Conservation (phyloP, 2,113 vertebrate species). For the Dipodomys spectabilis region DNA sequence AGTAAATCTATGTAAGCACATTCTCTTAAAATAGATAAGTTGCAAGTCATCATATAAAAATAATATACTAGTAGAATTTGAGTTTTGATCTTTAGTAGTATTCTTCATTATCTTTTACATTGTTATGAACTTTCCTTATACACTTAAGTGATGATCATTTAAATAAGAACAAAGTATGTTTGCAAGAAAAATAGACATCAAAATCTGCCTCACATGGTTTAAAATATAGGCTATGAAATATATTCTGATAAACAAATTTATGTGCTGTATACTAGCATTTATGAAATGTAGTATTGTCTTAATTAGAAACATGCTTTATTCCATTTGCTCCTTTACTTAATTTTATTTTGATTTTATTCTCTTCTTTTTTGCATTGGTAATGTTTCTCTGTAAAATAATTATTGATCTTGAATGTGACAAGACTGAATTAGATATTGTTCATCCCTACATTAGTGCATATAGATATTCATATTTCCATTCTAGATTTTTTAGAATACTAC, state of each 20-base stretch:
- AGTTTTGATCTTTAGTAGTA: neutral
- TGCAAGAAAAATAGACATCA: neutral
- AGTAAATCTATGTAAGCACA: neutral
- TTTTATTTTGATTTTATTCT: neutral
- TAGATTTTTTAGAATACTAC: neutral
- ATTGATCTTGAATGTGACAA: neutral
- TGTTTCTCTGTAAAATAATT: neutral
- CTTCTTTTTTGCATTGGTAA: neutral
- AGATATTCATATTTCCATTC: neutral
- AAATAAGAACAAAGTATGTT: neutral
- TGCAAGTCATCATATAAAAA: neutral
- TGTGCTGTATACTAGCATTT: neutral
- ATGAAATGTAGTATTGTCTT: neutral
- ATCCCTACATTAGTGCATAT: neutral
- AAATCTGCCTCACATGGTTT: neutral
- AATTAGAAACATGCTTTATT: neutral
- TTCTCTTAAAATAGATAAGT: neutral
- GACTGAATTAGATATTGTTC: neutral
- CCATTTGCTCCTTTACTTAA: neutral
- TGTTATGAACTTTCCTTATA: neutral
- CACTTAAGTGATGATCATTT: neutral
- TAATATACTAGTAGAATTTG: neutral
- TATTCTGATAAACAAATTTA: neutral
- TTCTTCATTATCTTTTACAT: conserved; percentile 11
- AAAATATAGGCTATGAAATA: neutral